Evolutionary conservation across 2,113 vertebrate species (phyloP), one percentile per base, ranked within the genome.

Genomic region (Rhodinocichla rosea): DNA sequence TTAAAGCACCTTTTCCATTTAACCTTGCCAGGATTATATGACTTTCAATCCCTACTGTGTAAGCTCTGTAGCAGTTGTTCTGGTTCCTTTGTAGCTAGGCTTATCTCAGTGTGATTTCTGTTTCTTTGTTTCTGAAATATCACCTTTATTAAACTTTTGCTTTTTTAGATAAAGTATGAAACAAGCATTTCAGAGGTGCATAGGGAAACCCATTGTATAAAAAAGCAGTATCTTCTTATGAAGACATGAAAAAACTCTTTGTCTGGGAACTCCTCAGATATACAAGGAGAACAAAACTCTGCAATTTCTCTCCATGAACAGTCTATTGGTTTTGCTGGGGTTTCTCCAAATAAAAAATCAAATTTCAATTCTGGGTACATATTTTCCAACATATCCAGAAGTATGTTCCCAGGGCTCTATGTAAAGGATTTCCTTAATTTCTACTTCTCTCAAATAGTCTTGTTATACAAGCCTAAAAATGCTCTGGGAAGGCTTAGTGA

Each of bases 1-100:
- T 90, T 94, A 87, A 92, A 84, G 76, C 23, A 84, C 47, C 15
- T 83, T 91, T 92, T 79, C 37, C 50, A 60, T 84, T 89, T 85
- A 40, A 87, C 39, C 84, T 81, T 80, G 59, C 78, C 70, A 69
- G 77, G 59, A 70, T 93, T 92, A 78, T 59, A 70, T 0, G 8
- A 52, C 44, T 92, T 81, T 79, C 65, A 87, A 17, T 65, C 15
- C 62, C 70, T 87, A 56, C 39, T 32, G 14, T 45, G 13, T 76
- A 79, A 89, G 52, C 44, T 76, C 69, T 75, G 33, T 45, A 71
- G 74, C 11, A 35, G 69, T 64, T 87, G 27, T 49, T 81, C 67
- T 62, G 28, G 50, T 64, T 17, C 32, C 65, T 91, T 78, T 79
- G 39, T 52, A 91, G 62, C 57, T 73, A 47, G 71, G 62, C 40